A percentile compares a stretch with the other conserved stretches of the same genome.
These are phyloP conservation scores for Aldrovandia affinis DNA, from an alignment of 2,797 vertebrate genomes.

Conservation along the genomic window DNA sequence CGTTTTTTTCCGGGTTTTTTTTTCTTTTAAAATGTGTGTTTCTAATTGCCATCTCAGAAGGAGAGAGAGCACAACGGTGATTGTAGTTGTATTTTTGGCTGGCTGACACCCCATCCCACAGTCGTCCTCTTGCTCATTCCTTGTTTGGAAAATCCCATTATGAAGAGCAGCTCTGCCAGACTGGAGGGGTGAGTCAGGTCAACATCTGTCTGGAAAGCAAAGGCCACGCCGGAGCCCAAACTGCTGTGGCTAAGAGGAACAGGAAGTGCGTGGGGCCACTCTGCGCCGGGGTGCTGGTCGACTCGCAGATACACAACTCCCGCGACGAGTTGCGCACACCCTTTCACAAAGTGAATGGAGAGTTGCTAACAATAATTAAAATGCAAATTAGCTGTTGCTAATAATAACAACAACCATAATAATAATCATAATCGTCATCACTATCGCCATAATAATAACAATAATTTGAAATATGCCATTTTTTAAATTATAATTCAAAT, in stretches of 20 bases:
- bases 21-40: constrained; percentile 18
- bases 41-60: constrained; percentile 55
- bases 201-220: constrained; percentile 71
- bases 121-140: constrained; percentile 61
- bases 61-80: constrained; percentile 42
- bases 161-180: constrained; percentile 67
- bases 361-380: no score
- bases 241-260: constrained; percentile 62
- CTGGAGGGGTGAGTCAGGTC: constrained; percentile 70
- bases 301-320: constrained; percentile 60
- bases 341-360: constrained; percentile 41
- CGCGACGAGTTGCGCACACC: constrained; percentile 33
- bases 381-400: no score
- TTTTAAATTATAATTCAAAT: constrained; percentile 29
- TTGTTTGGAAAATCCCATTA: constrained; percentile 76
- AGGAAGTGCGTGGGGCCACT: constrained; percentile 59
- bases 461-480: background rate
- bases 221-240: constrained; percentile 43
- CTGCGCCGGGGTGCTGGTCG: constrained; percentile 64
- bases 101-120: constrained; percentile 56
- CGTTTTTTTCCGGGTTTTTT: background rate
- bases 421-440: no score
- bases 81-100: constrained; percentile 64
- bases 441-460: constrained; percentile 33
- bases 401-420: no score